Conservation (phyloP, 2,888 invertebrate species). For the Cheilosia variabilis region DNA sequence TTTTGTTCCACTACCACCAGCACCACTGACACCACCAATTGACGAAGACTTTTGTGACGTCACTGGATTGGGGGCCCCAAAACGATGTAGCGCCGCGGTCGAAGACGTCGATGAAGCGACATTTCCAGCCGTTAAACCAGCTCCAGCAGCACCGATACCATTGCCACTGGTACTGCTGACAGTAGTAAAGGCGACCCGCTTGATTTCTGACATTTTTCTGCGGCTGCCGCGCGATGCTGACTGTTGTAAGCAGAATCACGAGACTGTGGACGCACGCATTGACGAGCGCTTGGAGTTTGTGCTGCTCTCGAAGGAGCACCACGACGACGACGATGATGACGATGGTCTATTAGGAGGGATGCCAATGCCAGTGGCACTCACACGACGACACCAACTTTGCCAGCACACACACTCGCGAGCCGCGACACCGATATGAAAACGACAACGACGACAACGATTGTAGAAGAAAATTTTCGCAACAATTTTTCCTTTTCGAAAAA, state of each 20-base stretch:
- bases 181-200: slow-evolving; percentile 82
- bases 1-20: slow-evolving; percentile 68
- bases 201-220: slow-evolving; percentile 80
- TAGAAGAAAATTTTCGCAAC: slow-evolving; percentile 75
- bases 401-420: slow-evolving; percentile 68
- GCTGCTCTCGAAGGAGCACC: slow-evolving; percentile 69
- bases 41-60: slow-evolving; percentile 64
- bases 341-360: slow-evolving; percentile 45
- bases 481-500: slow-evolving; percentile 69
- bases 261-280: slow-evolving; percentile 64
- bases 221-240: slow-evolving; percentile 27
- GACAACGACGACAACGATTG: slow-evolving; percentile 48
- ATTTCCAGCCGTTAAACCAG: slow-evolving; percentile 63
- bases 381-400: slow-evolving; percentile 62
- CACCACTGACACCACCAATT: slow-evolving; percentile 8
- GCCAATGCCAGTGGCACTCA: slow-evolving; percentile 66
- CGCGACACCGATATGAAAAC: slow-evolving; percentile 62
- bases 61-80: slow-evolving; percentile 79
- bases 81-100: slow-evolving; percentile 77
- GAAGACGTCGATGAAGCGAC: slow-evolving; percentile 57
- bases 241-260: slow-evolving; percentile 57
- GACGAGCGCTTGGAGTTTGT: slow-evolving; percentile 63
- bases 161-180: slow-evolving; percentile 75
- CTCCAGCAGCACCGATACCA: slow-evolving; percentile 39
- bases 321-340: slow-evolving; percentile 32